A percentile compares a stretch with the other conserved stretches of the same genome.
Evolutionary conservation across 2,113 vertebrate genomes (phyloP).

Genomic region (Rhinopomastus cyanomelas): DNA sequence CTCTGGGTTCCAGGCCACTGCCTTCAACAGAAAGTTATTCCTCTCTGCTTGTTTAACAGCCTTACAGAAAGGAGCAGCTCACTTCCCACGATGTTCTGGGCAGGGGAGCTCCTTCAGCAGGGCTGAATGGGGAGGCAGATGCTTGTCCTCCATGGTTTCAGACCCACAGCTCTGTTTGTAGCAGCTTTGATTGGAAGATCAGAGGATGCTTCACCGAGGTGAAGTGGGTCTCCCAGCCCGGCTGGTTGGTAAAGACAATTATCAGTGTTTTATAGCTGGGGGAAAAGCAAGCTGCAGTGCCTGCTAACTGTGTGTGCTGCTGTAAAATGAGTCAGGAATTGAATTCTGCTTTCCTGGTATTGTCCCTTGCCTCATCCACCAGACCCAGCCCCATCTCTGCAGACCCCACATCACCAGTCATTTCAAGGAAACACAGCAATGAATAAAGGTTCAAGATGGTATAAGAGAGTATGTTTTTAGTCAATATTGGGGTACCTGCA

Average conservation of each 20-base stretch:
- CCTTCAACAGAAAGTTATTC: background rate
- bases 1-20: background rate
- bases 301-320: background rate
- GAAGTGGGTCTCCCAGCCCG: background rate
- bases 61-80: background rate
- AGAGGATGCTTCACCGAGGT: background rate
- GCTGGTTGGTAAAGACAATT: background rate
- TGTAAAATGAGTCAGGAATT: background rate
- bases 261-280: background rate
- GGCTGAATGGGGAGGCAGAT: background rate
- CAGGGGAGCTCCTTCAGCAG: background rate
- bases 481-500: no score
- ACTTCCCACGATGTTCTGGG: background rate
- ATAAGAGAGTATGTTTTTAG: no score
- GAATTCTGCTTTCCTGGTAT: background rate
- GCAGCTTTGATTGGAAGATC: background rate
- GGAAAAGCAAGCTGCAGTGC: background rate
- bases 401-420: no score
- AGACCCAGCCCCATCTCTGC: rapidly evolving
- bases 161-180: background rate
- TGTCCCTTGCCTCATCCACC: rapidly evolving
- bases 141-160: background rate
- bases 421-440: no score
- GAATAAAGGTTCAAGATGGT: no score
- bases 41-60: background rate